Conservation (phyloP, 2,113 vertebrate species). For the Australoheros scitulus region DNA sequence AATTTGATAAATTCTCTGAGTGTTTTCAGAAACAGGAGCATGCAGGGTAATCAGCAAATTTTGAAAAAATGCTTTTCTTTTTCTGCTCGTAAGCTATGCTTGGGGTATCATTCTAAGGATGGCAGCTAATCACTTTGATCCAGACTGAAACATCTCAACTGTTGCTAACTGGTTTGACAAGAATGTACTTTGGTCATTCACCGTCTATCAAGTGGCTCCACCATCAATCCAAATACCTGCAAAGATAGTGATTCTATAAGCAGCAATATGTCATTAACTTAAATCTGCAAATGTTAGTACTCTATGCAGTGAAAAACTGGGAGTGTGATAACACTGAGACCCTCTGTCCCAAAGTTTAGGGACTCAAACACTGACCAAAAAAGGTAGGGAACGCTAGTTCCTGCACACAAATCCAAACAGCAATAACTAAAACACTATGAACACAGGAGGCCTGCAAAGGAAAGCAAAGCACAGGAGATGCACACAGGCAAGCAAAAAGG, state of each 20-base stretch:
- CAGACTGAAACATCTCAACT: not conserved
- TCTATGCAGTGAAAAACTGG: too few species aligned
- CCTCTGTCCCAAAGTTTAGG: not conserved
- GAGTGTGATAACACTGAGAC: not conserved
- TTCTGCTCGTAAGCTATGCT: rapidly evolving
- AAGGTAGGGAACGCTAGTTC: not conserved
- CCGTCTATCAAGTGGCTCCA: not conserved
- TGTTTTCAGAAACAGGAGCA: constrained; percentile 6
- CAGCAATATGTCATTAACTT: not conserved
- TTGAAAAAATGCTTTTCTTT: not conserved
- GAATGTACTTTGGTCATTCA: not conserved
- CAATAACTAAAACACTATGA: not conserved
- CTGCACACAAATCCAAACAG: not conserved
- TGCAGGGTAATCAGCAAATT: not conserved
- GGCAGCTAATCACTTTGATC: not conserved
- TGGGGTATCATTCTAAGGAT: not conserved
- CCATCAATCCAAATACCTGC: not conserved
- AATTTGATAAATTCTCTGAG: constrained; percentile 4
- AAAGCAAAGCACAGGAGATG: not conserved
- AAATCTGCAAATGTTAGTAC: not conserved
- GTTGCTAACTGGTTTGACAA: not conserved
- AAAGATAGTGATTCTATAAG: not conserved
- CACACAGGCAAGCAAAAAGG: not conserved
- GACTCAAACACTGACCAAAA: not conserved
- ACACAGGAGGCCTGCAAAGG: not conserved